Evolutionary conservation across 2,113 vertebrate species (phyloP), one percentile per base, ranked within the genome.

Genomic region (Machaerirhynchus nigripectus): DNA sequence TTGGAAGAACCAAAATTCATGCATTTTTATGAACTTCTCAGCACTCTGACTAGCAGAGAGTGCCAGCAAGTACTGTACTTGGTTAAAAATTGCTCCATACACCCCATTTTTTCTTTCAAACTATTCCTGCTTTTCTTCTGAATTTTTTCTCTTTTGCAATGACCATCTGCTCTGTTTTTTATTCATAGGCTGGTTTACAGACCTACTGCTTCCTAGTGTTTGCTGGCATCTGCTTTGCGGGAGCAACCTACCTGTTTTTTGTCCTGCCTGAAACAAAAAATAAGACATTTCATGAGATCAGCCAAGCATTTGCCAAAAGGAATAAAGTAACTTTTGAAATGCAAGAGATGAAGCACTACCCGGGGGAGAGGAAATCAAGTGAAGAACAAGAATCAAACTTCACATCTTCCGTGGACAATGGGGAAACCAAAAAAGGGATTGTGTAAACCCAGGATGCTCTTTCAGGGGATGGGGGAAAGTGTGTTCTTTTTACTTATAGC

Each of bases 251-350:
- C 93, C 98, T 99, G 64, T 98, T 98, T 56, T 82, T 99, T 22
- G 92, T 99, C 85, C 98, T 99, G 33, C 99, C 99, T 4, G 99
- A 99, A 98, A 99, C 99, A 40, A 99, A 99, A 96, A 99, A 99
- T 95, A 99, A 98, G 97, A 99, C 99, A 7, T 98, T 99, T 19
- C 76, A 98, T 60, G 98, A 99, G 96, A 99, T 99, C 97, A 99
- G 98, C 94, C 98, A 98, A 90, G 98, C 98, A 30, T 99, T 99
- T 87, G 97, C 98, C 92, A 99, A 98, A 93, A 98, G 98, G 78
- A 99, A 99, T 97, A 99, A 99, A 93, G 95, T 97, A 4, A 47
- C 93, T 11, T 71, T 90, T 3, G 95, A 95, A 14, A 85, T 86
- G 65, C 97, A 97, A 22, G 98, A 99, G 87, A 97, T 94, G 44